A percentile compares a stretch with the other conserved stretches of the same genome.
These are phyloP conservation scores for Drosophila incognita DNA, from an alignment of 2,888 invertebrate species.

Conservation along the genomic window DNA sequence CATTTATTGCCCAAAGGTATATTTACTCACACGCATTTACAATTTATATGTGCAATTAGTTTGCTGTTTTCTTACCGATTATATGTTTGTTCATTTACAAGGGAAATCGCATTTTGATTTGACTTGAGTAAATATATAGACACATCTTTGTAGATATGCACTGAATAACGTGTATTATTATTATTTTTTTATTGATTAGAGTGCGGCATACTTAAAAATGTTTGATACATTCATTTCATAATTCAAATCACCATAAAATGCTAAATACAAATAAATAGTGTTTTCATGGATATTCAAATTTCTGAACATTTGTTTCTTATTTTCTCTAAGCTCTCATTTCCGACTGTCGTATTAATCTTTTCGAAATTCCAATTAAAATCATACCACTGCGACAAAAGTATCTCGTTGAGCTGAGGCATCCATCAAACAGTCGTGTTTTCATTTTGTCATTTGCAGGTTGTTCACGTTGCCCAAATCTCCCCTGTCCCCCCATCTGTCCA, in stretches of 20 bases:
- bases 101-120: neutral
- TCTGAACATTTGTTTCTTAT: neutral
- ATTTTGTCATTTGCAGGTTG: conserved; percentile 49
- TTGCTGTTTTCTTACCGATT: conserved; percentile 17
- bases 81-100: neutral
- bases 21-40: conserved; percentile 10
- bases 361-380: conserved; percentile 1
- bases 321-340: neutral
- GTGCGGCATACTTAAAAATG: neutral
- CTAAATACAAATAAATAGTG: neutral
- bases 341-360: neutral
- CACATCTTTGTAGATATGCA: neutral
- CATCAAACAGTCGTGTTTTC: conserved; percentile 13
- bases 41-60: conserved; percentile 30
- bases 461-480: conserved; percentile 43
- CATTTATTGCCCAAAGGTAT: conserved; percentile 12
- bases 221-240: neutral
- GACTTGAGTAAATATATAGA: neutral
- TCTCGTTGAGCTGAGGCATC: conserved; percentile 17
- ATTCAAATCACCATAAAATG: neutral
- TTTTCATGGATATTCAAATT: neutral
- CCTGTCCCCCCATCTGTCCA: conserved; percentile 10
- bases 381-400: neutral
- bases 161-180: neutral
- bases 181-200: too few relatives aligned